These are phyloP conservation scores for Nasonia giraulti DNA, from an alignment of 1,140 invertebrate genomes.

Conservation along the genomic window DNA sequence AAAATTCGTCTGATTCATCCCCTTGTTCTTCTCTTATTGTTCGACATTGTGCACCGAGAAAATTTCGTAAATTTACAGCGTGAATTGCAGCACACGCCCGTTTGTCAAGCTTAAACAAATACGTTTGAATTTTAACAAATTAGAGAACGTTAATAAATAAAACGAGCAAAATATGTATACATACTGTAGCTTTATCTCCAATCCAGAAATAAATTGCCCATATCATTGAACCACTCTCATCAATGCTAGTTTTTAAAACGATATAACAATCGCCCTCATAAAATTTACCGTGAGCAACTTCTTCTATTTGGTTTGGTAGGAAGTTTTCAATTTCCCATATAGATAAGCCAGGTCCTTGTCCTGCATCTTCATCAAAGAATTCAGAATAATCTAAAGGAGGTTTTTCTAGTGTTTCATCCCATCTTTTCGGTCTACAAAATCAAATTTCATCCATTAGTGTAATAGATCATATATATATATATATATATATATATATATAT, in stretches of 20 bases:
- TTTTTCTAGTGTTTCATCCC: conserved; percentile 96
- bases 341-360: conserved; percentile 89
- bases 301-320: conserved; percentile 93
- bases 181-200: conserved; percentile 93
- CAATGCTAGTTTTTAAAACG: conserved; percentile 92
- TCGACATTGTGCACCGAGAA: conserved; percentile 95
- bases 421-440: conserved; percentile 84
- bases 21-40: conserved; percentile 98
- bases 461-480: neutral
- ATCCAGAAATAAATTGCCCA: conserved; percentile 99
- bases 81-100: conserved; percentile 99
- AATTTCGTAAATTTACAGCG: conserved; percentile 97
- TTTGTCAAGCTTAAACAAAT: conserved; percentile 88
- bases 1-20: conserved; percentile 97
- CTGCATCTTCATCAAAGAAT: conserved; percentile 98
- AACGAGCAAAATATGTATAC: conserved; percentile 42
- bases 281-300: conserved; percentile 96
- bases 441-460: conserved; percentile 48
- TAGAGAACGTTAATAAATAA: neutral
- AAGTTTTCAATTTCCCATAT: conserved; percentile 99
- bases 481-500: neutral
- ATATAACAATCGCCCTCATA: conserved; percentile 99
- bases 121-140: neutral
- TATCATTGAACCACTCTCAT: conserved; percentile 88
- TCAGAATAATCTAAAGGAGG: conserved; percentile 99